Evolutionary conservation across 30 jellyfish, hydroid and myxozoan species (phyloP).

Genomic region (Chironex yamaguchii): DNA sequence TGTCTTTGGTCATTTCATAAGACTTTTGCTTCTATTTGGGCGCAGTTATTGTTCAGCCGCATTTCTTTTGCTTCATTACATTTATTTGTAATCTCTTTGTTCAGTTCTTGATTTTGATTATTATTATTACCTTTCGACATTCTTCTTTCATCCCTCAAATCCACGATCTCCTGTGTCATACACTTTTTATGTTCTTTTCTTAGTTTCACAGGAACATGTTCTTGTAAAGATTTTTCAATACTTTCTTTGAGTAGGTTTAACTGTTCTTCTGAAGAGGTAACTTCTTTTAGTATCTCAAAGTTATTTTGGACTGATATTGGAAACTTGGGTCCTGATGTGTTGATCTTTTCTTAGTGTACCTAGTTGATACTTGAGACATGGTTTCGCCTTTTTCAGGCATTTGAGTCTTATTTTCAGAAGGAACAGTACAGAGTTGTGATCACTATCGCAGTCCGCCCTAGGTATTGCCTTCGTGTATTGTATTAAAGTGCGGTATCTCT

Average conservation of each 20-base stretch:
- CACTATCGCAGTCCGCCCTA: slow-evolving; percentile 12
- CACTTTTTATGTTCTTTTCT: slow-evolving; percentile 30
- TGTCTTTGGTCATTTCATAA: slow-evolving; percentile 1
- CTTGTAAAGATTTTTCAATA: slow-evolving; percentile 24
- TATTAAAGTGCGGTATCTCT: too few species aligned
- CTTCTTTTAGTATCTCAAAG: slow-evolving; percentile 19
- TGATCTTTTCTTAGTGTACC: slow-evolving; percentile 29
- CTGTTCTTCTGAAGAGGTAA: slow-evolving; percentile 31
- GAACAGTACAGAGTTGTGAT: slow-evolving; percentile 5
- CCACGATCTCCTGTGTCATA: slow-evolving; percentile 18
- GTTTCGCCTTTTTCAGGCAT: slow-evolving; percentile 5
- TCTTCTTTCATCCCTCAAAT: slow-evolving; percentile 8
- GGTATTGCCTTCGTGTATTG: neutral
- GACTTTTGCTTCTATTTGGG: slow-evolving; percentile 25
- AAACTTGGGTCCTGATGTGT: neutral
- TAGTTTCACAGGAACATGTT: slow-evolving; percentile 16
- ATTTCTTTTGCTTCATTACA: slow-evolving; percentile 14
- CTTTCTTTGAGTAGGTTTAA: slow-evolving; percentile 8
- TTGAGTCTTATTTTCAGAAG: slow-evolving; percentile 9
- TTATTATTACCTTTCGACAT: neutral
- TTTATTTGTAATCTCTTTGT: slow-evolving; percentile 15
- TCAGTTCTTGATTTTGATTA: slow-evolving; percentile 7
- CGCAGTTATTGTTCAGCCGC: slow-evolving; percentile 21
- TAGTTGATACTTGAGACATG: slow-evolving; percentile 13
- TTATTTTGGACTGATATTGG: slow-evolving; percentile 15